Evolutionary conservation across 2,797 vertebrate genomes (phyloP).

Genomic region (Lophotriccus pileatus): DNA sequence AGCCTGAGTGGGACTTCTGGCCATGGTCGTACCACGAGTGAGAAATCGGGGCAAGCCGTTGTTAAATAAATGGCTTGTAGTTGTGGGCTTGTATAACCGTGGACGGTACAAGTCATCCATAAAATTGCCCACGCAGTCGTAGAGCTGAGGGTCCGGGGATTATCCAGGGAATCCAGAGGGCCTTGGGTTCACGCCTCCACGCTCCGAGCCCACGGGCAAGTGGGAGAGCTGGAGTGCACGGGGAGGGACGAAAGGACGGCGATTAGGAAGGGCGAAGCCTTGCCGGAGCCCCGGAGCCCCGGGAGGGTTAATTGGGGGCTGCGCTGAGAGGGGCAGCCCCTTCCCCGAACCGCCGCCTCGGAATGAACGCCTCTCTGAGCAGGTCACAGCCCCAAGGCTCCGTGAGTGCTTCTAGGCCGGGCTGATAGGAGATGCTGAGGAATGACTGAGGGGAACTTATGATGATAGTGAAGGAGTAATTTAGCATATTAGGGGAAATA

Average conservation of each 20-base stretch:
- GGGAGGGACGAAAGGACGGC: not conserved
- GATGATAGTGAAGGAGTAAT: slow-evolving; percentile 62
- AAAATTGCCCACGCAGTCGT: fast-evolving
- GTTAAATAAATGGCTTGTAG: not conserved
- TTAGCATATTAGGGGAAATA: slow-evolving; percentile 68
- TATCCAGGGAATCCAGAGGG: not conserved
- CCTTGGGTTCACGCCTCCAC: fast-evolving
- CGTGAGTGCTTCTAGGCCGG: slow-evolving; percentile 29
- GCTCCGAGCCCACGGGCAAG: fast-evolving
- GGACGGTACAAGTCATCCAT: not conserved
- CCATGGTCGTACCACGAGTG: not conserved
- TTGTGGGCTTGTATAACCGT: not conserved
- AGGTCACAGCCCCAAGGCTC: slow-evolving; percentile 30
- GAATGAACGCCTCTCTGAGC: not conserved
- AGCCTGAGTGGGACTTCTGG: not conserved
- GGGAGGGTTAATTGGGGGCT: not conserved
- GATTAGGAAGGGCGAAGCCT: not conserved
- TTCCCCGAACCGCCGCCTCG: not conserved
- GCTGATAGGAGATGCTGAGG: slow-evolving; percentile 43
- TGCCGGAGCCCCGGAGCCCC: not conserved
- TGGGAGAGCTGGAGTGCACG: fast-evolving
- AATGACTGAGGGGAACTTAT: slow-evolving; percentile 57
- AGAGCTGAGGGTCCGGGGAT: not conserved
- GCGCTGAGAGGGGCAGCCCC: not conserved
- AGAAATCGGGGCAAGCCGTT: not conserved